These are phyloP conservation scores for Anisognathus igniventris DNA, from an alignment of 2,797 vertebrate genomes.

Conservation along the genomic window DNA sequence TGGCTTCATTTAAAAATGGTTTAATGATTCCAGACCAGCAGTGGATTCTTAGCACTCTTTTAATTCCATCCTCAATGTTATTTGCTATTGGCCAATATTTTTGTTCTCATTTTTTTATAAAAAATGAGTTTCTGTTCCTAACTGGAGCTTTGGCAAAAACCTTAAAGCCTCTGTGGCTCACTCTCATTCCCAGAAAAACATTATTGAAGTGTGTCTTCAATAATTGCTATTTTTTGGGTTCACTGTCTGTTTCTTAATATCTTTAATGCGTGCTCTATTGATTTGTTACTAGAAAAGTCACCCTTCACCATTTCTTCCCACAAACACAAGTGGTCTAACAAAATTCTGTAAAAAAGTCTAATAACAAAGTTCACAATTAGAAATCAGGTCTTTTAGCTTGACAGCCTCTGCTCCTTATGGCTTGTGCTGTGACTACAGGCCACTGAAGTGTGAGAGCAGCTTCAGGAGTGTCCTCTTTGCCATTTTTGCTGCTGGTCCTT, in stretches of 20 bases:
- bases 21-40: background rate
- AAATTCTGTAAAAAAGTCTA: background rate
- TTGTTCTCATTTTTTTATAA: background rate
- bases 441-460: background rate
- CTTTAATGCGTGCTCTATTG: background rate
- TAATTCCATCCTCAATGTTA: background rate
- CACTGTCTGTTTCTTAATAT: background rate
- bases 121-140: background rate
- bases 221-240: background rate
- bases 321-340: background rate
- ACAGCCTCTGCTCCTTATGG: background rate
- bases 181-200: background rate
- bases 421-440: rapidly evolving
- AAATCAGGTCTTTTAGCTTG: background rate
- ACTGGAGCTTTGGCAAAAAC: background rate
- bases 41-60: background rate
- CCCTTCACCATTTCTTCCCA: background rate
- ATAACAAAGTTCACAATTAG: background rate
- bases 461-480: background rate
- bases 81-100: background rate
- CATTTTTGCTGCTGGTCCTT: background rate
- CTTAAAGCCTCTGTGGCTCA: background rate
- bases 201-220: background rate
- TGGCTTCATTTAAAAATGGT: background rate
- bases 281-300: background rate